Percentiles rank a stretch among this genome's conserved stretches.
Conservation (phyloP, 2,797 vertebrate genomes). For the Macropus fuliginosus region DNA sequence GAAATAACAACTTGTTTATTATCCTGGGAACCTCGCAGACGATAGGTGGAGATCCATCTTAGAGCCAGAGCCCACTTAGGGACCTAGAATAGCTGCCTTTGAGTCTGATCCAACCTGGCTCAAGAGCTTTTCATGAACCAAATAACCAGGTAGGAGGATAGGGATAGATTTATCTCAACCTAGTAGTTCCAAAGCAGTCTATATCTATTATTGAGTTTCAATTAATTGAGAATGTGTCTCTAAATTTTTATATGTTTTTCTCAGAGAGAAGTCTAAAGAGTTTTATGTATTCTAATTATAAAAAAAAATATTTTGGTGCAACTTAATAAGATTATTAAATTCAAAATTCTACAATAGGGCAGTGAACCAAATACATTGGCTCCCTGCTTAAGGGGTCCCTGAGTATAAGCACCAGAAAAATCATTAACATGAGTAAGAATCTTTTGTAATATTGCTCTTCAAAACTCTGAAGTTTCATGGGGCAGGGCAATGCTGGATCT, state of each 20-base stretch:
- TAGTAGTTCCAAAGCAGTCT: neutral
- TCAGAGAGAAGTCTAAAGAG: neutral
- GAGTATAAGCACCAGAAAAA: neutral
- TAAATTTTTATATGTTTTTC: neutral
- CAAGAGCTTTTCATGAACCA: neutral
- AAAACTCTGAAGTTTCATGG: neutral
- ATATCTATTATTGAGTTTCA: neutral
- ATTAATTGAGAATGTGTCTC: neutral
- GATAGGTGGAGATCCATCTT: neutral
- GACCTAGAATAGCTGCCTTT: neutral
- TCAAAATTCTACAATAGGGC: neutral
- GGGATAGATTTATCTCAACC: neutral
- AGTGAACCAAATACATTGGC: neutral
- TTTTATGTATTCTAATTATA: neutral
- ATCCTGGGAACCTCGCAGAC: neutral
- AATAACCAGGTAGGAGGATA: neutral
- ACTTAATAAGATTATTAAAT: neutral
- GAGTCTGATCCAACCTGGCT: neutral
- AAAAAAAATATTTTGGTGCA: neutral
- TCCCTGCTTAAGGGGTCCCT: neutral
- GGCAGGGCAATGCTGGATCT: neutral
- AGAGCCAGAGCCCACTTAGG: neutral
- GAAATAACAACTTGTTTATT: neutral
- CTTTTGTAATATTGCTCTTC: neutral
- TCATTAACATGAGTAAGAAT: neutral